Evolutionary conservation across 1,140 invertebrate genomes (phyloP), one percentile per base, ranked within the genome.

Genomic region (Hylyphantes graminicola): DNA sequence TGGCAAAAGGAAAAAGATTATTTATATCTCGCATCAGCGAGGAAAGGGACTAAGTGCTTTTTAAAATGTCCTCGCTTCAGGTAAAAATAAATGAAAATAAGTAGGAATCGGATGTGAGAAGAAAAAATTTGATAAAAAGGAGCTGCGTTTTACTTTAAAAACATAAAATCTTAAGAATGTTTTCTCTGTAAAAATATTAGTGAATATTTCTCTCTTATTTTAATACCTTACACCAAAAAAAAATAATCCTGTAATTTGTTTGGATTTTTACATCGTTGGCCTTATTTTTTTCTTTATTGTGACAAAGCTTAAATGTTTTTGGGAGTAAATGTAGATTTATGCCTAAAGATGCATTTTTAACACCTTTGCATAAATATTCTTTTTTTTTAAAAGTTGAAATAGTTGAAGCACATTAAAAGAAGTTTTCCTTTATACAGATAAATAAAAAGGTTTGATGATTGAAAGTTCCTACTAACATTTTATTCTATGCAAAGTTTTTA

Each of bases 41-140:
- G 59, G 17, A 51, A 48, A 59, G 57, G 72, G 19, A 74, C 72
- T 74, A 74, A 74, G 72, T 74, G 72, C 72, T 74, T 74, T 74
- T 74, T 74, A 74, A 74, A 59, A 74, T 74, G 72, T 74, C 72
- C 53, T 13, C 72, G 72, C 72, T 74, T 21, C 72, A 74, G 72
- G 72, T 74, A 74, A 57, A 35, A 48, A 74, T 12, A 51, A 15
- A 74, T 57, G 15, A 74, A 74, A 59, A 74, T n/a, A 15, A 35
- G 48, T 10, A 51, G 17, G n/a, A 48, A 61, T 7, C 8, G 7
- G 19, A 21, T 48, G 59, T 11, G 12, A 12, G n/a, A 65, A 35
- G 21, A 19, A 74, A 2, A 59, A 74, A 74, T 59, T 17, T 35
- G 19, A 65, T 65, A 11, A 65, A 65, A 65, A 74, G 59, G 53